Percentiles rank a stretch among this genome's conserved stretches.
These are phyloP conservation scores for Crotalus helleri DNA, from an alignment of 2,113 vertebrate genomes.

Conservation along the genomic window DNA sequence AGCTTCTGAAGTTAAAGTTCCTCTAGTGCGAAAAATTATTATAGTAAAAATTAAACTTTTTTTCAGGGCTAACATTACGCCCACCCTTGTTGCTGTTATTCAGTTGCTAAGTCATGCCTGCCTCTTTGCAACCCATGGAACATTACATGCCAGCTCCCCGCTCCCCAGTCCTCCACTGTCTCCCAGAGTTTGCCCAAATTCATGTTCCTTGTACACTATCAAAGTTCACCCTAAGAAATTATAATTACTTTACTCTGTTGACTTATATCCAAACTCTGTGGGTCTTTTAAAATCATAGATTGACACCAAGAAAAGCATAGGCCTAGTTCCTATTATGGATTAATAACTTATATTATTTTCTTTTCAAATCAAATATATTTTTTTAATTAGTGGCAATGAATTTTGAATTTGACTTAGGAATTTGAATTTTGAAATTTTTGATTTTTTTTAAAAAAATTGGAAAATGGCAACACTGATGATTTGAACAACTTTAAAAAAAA, in stretches of 20 bases:
- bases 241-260: constrained; percentile 56
- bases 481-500: constrained; percentile 33
- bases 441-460: constrained; percentile 41
- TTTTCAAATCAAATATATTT: constrained; percentile 57
- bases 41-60: neutral
- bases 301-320: constrained; percentile 55
- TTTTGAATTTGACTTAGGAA: neutral
- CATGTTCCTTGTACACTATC: neutral
- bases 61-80: neutral
- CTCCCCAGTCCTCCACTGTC: neutral
- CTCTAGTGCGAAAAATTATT: neutral
- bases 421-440: neutral
- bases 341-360: constrained; percentile 64
- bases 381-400: neutral
- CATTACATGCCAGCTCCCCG: neutral
- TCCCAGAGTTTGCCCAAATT: neutral
- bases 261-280: constrained; percentile 54
- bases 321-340: constrained; percentile 60
- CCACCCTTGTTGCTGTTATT: neutral
- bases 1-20: neutral
- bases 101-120: neutral
- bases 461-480: constrained; percentile 63
- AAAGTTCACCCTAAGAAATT: constrained; percentile 48
- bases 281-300: constrained; percentile 58
- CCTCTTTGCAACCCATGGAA: neutral